A percentile compares a stretch with the other conserved stretches of the same genome.
Evolutionary conservation across 1,140 invertebrate genomes (phyloP).

Genomic region (Zaprionus ghesquierei): DNA sequence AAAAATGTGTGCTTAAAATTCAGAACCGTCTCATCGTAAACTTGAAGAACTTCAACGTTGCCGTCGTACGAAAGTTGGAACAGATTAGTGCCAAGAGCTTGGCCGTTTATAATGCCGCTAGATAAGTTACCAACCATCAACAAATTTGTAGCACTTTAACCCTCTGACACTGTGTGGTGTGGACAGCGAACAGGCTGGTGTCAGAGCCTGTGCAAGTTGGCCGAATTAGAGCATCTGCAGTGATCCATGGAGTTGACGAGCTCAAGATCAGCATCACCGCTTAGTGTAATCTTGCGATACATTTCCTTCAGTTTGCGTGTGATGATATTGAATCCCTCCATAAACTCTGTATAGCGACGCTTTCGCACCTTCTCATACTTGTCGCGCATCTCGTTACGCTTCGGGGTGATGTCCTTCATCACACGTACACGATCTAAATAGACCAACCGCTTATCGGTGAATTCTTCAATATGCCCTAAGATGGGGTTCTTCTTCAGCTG

Average conservation of each 20-base stretch:
- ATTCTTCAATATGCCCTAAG: constrained; percentile 90
- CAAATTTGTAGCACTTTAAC: constrained; percentile 55
- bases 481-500: constrained; percentile 90
- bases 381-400: too few relatives aligned
- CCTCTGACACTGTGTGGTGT: constrained; percentile 91
- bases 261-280: too few relatives aligned
- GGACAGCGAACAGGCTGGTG: constrained; percentile 94
- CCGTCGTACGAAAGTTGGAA: constrained; percentile 89
- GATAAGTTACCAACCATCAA: constrained; percentile 32
- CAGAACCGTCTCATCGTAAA: constrained; percentile 96
- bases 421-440: constrained; percentile 91
- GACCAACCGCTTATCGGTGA: constrained; percentile 88
- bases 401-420: too few relatives aligned
- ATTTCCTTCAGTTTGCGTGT: too few relatives aligned
- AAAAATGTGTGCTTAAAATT: too few relatives aligned
- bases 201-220: constrained; percentile 96
- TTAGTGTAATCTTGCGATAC: too few relatives aligned
- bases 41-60: constrained; percentile 95
- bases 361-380: too few relatives aligned
- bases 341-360: too few relatives aligned
- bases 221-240: constrained; percentile 97
- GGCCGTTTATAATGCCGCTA: constrained; percentile 53
- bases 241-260: too few relatives aligned
- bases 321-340: too few relatives aligned
- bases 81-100: constrained; percentile 85